A percentile compares a stretch with the other conserved stretches of the same genome.
Evolutionary conservation across 2,888 invertebrate genomes (phyloP).

Genomic region (Lepidochitona cinerea): DNA sequence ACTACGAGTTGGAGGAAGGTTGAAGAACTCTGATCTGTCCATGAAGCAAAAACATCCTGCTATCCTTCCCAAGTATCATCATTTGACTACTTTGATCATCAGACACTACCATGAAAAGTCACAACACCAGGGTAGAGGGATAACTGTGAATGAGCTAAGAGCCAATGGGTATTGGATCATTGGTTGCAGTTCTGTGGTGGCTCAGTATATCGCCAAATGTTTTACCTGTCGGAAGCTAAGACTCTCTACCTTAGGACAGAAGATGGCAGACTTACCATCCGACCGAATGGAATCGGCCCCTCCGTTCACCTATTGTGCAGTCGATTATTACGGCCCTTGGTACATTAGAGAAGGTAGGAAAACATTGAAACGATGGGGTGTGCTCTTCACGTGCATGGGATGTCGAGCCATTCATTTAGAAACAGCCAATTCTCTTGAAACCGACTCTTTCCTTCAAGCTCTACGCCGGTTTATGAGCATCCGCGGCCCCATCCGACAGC

Average conservation of each 20-base stretch:
- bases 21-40: constrained; percentile 9
- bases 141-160: constrained; percentile 34
- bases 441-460: constrained; percentile 39
- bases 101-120: constrained; percentile 30
- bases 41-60: constrained; percentile 20
- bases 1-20: constrained; percentile 27
- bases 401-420: constrained; percentile 59
- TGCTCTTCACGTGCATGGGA: constrained; percentile 56
- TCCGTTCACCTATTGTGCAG: constrained; percentile 57
- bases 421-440: constrained; percentile 26
- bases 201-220: constrained; percentile 45
- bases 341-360: constrained; percentile 44
- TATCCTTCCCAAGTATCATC: constrained; percentile 19
- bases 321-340: constrained; percentile 65
- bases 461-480: constrained; percentile 31
- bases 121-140: constrained; percentile 35
- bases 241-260: constrained; percentile 35
- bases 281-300: constrained; percentile 44
- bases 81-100: constrained; percentile 22
- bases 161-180: constrained; percentile 56
- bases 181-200: constrained; percentile 38
- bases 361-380: constrained; percentile 54
- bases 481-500: constrained; percentile 28
- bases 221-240: constrained; percentile 47
- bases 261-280: constrained; percentile 62